Base-by-base conservation (phyloP, 2,113 vertebrate genomes). In the Menura novaehollandiae region DNA sequence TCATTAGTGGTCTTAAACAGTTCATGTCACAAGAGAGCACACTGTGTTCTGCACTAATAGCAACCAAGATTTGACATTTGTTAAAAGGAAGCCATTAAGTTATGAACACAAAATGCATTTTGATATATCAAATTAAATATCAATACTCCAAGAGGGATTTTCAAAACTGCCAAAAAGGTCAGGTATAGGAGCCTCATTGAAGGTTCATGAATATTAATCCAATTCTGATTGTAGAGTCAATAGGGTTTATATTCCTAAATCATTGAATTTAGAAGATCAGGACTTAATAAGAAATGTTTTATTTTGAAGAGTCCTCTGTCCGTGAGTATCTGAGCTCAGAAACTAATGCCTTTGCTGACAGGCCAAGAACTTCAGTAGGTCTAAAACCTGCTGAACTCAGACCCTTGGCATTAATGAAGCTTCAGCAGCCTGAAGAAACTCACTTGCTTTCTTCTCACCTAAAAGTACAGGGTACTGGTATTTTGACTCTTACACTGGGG, bases 41-140 rank as follows among this genome's bases (percentile, higher is more conserved):
- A 8, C 35, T 63, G 20, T 89, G 66, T 82, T 91, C 73, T 93
- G 71, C 37, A 51, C 67, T 96, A 96, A 83, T 22, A 88, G 53
- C 87, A 95, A 74, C 53, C 53, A 89, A 64, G 47, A 59, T 41
- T 39, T 86, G 83, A 87, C 73, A 84, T 95, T 94, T 96, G 60
- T 93, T 96, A 92, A 95, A 46, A 67, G 72, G 60, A 86, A 93
- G 27, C 64, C 73, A 68, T 95, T 92, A 89, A 77, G 35, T 84
- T 95, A 82, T 44, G 41, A 93, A 84, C 49, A 78, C 39, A 82
- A 85, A 93, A 27, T 56, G 60, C 32, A 64, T 93, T 92, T 76
- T 79, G 56, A 68, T 81, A 12, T 24, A 89, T 72, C 86, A 85
- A 81, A 93, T 75, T 81, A 95, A 94, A 87, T 30, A 85, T 28